Conservation (phyloP, 2,888 invertebrate genomes). For the Oxystoma pomonae region DNA sequence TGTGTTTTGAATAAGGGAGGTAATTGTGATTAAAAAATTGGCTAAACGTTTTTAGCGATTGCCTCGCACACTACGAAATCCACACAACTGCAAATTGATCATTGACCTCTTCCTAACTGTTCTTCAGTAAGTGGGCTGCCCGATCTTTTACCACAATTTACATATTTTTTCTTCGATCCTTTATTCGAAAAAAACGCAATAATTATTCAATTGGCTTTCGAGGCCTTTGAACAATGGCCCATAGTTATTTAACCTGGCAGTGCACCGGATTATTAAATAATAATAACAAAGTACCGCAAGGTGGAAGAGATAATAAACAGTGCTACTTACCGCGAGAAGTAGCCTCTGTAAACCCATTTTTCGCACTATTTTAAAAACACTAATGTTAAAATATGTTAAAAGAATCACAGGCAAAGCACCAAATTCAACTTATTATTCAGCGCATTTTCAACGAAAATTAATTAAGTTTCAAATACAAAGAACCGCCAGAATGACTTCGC, state of each 20-base stretch:
- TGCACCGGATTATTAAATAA: background rate
- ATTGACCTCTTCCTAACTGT: slow-evolving; percentile 45
- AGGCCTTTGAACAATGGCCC: background rate
- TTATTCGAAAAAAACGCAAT: background rate
- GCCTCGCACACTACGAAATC: background rate
- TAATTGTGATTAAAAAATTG: no score
- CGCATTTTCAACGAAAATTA: background rate
- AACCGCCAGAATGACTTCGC: background rate
- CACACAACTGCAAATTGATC: slow-evolving; percentile 31
- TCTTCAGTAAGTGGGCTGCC: slow-evolving; percentile 23
- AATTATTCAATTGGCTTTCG: background rate
- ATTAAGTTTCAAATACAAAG: background rate
- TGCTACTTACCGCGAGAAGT: background rate
- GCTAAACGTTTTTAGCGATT: no score
- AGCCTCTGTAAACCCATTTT: background rate
- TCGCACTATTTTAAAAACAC: background rate
- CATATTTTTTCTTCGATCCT: background rate
- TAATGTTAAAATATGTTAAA: background rate
- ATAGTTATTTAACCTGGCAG: background rate
- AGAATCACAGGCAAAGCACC: background rate
- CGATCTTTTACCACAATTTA: background rate
- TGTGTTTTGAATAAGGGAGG: no score
- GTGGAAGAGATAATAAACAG: background rate
- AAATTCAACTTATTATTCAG: background rate
- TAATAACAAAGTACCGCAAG: background rate